A percentile compares a stretch with the other conserved stretches of the same genome.
Conservation (phyloP, 2,888 invertebrate genomes). For the Tiliacea aurago region DNA sequence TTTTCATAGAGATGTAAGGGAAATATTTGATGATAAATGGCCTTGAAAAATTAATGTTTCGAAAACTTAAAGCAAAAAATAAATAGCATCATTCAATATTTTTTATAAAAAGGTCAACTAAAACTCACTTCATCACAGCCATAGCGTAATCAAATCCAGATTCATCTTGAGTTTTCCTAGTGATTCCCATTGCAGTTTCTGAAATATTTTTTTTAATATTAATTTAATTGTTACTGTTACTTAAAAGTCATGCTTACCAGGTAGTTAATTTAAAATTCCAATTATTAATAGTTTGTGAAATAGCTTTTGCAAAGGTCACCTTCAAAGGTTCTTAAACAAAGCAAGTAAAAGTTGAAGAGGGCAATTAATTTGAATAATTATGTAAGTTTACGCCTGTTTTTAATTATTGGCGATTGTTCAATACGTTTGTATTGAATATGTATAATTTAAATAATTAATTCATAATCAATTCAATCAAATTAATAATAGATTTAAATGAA, state of each 20-base stretch:
- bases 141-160: slow-evolving; percentile 95
- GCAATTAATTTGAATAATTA: slow-evolving; percentile 37
- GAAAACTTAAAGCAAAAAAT: neutral
- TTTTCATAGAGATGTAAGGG: neutral
- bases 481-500: neutral
- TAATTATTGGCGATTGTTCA: no score
- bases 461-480: no score
- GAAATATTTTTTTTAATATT: slow-evolving; percentile 64
- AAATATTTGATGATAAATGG: neutral
- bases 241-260: slow-evolving; percentile 38
- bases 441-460: neutral
- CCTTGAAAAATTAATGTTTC: neutral
- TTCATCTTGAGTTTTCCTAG: slow-evolving; percentile 93
- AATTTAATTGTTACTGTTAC: neutral
- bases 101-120: neutral
- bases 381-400: neutral
- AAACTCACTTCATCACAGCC: slow-evolving; percentile 94
- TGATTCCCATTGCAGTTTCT: slow-evolving; percentile 96
- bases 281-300: slow-evolving; percentile 10
- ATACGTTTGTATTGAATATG: slow-evolving; percentile 5
- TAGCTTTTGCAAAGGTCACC: slow-evolving; percentile 18
- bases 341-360: slow-evolving; percentile 17
- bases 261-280: slow-evolving; percentile 38
- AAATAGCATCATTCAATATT: neutral
- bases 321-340: neutral